Percentiles rank a stretch among this genome's conserved stretches.
These are phyloP conservation scores for Manis pentadactyla DNA, from an alignment of 2,797 vertebrate species.

Conservation along the genomic window DNA sequence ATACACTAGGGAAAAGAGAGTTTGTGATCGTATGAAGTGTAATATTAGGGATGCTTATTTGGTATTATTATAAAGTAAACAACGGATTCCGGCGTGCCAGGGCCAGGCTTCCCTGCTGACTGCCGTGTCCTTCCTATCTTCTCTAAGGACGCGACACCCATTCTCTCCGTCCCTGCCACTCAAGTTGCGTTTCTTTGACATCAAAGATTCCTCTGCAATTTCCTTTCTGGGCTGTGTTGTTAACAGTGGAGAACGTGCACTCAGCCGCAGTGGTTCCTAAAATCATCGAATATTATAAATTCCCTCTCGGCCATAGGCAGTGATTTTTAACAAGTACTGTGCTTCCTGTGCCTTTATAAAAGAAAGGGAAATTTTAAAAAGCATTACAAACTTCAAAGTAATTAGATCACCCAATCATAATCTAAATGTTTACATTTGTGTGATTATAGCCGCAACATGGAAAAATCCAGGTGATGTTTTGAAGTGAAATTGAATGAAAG, in stretches of 20 bases:
- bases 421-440: background rate
- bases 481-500: background rate
- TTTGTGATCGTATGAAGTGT: accelerated
- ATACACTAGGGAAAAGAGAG: background rate
- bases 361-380: background rate
- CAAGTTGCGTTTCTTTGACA: conserved; percentile 34
- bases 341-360: conserved; percentile 4
- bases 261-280: background rate
- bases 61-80: conserved; percentile 38
- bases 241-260: background rate
- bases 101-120: conserved; percentile 60
- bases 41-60: conserved; percentile 45
- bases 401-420: background rate
- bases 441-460: background rate
- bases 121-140: background rate
- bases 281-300: background rate
- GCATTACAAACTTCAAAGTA: background rate
- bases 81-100: accelerated
- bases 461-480: background rate
- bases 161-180: conserved; percentile 66
- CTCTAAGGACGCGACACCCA: background rate
- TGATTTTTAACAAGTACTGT: background rate
- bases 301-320: background rate
- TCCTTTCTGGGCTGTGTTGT: background rate
- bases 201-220: conserved; percentile 71